Conservation (phyloP, 2,113 vertebrate species). For the Parus major region DNA sequence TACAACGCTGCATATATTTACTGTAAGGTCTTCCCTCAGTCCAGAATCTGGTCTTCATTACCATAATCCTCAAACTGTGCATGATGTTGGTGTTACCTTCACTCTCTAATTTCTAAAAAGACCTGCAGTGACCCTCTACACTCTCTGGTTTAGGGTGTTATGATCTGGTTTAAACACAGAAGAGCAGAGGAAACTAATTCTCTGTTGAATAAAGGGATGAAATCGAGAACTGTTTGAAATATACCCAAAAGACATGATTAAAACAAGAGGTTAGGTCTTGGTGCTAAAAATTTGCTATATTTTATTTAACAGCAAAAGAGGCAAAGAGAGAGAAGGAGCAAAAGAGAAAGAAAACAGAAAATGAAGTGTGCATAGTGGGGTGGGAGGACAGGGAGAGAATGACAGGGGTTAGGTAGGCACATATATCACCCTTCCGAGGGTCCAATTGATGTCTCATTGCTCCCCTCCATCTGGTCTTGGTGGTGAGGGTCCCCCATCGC, state of each 20-base stretch:
- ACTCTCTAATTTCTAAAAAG: neutral
- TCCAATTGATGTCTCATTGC: rapidly evolving
- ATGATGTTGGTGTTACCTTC: neutral
- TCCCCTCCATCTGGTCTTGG: neutral
- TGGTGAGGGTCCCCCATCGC: neutral
- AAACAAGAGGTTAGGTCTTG: neutral
- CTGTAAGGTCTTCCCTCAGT: neutral
- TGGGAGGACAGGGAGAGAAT: neutral
- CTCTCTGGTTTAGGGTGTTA: neutral
- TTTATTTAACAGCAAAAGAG: neutral
- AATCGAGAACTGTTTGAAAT: rapidly evolving
- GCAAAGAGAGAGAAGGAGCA: neutral
- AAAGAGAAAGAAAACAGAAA: neutral
- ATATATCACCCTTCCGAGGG: no score
- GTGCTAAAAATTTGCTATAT: neutral
- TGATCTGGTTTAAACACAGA: neutral
- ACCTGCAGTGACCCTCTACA: neutral
- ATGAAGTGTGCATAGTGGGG: neutral
- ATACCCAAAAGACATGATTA: neutral
- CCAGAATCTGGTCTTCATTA: neutral
- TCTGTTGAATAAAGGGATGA: neutral
- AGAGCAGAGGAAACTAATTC: neutral
- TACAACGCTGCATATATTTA: neutral
- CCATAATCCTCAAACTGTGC: neutral
- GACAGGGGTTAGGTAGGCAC: no score